Percentiles rank a stretch among this genome's conserved stretches.
phyloP scores from a whole-genome alignment of 2,797 vertebrate species.

The Cossypha dichroa region DNA sequence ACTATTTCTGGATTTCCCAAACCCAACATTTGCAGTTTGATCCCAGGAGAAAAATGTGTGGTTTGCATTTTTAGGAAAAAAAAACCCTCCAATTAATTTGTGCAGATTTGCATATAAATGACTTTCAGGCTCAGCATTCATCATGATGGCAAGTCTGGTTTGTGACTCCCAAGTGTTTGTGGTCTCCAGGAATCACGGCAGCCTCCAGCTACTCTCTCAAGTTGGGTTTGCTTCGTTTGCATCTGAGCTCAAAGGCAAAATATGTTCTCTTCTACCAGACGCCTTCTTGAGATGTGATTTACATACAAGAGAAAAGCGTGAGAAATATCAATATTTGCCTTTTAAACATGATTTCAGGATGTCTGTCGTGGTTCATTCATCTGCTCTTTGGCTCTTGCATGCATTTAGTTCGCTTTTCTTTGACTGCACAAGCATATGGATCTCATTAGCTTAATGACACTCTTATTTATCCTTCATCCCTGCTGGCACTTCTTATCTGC shows the following conservation, averaged over 20 bases:
- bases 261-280: background rate
- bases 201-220: background rate
- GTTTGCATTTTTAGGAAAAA: background rate
- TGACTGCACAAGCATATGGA: constrained; percentile 10
- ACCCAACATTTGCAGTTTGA: background rate
- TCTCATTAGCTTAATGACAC: constrained; percentile 23
- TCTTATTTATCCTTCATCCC: constrained; percentile 7
- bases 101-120: constrained; percentile 26
- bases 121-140: constrained; percentile 18
- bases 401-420: background rate
- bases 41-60: background rate
- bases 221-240: background rate
- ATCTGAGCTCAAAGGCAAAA: constrained; percentile 38
- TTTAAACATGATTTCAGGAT: constrained; percentile 28
- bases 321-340: constrained; percentile 50
- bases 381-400: background rate
- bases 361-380: background rate
- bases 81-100: background rate
- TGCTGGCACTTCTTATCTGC: background rate
- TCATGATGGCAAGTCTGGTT: background rate
- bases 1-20: background rate
- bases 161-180: constrained; percentile 10
- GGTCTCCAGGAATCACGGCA: background rate
- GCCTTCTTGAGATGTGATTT: constrained; percentile 34
- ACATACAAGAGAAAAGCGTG: background rate